These are phyloP conservation scores for Apodemus agrarius DNA, from an alignment of 2,797 vertebrate genomes.

Conservation along the genomic window DNA sequence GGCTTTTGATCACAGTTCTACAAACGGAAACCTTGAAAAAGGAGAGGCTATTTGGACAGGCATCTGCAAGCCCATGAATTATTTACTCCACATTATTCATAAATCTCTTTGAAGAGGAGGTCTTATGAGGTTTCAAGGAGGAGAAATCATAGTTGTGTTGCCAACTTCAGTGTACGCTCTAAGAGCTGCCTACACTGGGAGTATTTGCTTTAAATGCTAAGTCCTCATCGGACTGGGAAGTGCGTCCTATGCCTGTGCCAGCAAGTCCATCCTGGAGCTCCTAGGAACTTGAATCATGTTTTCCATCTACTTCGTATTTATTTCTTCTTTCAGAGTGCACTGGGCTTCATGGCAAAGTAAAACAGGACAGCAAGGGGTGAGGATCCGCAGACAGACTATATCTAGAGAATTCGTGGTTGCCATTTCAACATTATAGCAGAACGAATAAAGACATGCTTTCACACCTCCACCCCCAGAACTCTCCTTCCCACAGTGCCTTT, in stretches of 20 bases:
- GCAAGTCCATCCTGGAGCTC: not conserved
- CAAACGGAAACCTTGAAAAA: constrained; percentile 87
- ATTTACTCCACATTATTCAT: constrained; percentile 89
- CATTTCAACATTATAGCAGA: not conserved
- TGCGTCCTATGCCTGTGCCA: not conserved
- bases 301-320: not conserved
- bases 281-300: not conserved
- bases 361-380: not conserved
- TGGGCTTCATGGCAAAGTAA: not conserved
- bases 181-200: constrained; percentile 58
- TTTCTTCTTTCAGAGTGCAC: not conserved
- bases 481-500: no score
- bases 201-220: constrained; percentile 64
- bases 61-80: constrained; percentile 88
- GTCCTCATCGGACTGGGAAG: constrained; percentile 45
- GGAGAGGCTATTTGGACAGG: constrained; percentile 88
- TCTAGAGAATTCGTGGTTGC: not conserved
- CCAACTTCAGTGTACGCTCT: constrained; percentile 73
- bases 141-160: constrained; percentile 75
- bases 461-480: not conserved
- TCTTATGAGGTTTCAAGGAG: constrained; percentile 83
- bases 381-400: not conserved
- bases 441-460: not conserved
- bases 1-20: constrained; percentile 90
- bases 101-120: constrained; percentile 87